Evolutionary conservation across 2,797 vertebrate genomes (phyloP).

Genomic region (Onychomys arenicola): DNA sequence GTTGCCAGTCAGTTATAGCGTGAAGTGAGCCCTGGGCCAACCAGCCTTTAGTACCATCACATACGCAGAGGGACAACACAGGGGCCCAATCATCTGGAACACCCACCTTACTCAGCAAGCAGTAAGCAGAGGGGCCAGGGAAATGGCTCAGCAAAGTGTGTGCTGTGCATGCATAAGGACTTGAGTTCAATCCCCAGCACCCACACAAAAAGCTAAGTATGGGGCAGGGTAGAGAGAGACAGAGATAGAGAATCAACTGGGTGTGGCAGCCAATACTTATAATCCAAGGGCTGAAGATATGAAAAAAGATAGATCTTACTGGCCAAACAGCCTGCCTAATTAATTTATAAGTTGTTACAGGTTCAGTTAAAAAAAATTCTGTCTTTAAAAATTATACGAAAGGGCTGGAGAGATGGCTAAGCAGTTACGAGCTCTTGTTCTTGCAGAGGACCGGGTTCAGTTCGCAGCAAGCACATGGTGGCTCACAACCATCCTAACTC

Average conservation of each 20-base stretch:
- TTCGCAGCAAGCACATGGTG: not conserved
- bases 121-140: too few species aligned
- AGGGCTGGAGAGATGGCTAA: not conserved
- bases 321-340: not conserved
- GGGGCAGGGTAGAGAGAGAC: not conserved
- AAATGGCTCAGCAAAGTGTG: not conserved
- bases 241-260: not conserved
- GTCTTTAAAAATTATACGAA: not conserved
- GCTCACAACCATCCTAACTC: not conserved
- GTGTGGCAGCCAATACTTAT: not conserved
- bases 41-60: not conserved
- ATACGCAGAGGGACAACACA: not conserved
- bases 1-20: not conserved
- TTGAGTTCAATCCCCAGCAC: not conserved
- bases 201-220: not conserved
- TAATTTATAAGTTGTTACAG: not conserved
- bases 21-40: not conserved
- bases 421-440: not conserved
- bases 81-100: not conserved
- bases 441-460: not conserved
- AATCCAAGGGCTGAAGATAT: not conserved
- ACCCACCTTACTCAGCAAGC: not conserved
- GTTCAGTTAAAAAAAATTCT: not conserved
- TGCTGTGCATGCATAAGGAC: too few species aligned
- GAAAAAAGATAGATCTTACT: too few species aligned